Evolutionary conservation across 2,888 invertebrate species (phyloP), one percentile per base, ranked within the genome.

Genomic region (Boloria euphrosyne): DNA sequence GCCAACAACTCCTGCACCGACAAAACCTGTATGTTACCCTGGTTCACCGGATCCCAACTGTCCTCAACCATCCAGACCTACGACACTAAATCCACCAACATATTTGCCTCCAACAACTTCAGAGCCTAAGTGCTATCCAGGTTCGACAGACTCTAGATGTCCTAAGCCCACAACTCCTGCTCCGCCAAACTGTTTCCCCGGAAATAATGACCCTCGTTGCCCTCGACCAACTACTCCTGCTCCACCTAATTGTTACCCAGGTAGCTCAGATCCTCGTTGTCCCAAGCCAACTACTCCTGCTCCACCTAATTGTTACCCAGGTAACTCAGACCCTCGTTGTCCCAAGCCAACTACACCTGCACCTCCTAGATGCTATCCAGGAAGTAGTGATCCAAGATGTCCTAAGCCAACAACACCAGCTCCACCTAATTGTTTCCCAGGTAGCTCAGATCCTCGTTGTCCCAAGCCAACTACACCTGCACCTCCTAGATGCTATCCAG

Each of bases 401-500:
- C 77, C 75, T 0, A 82, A 76, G 71, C 75, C 79, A 3, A 75
- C 79, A 7, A 74, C 75, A 0, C 70, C 70, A 27, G 52, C 72
- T 13, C 59, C 59, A 14, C 80, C 81, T 0, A 73, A 71, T 2
- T 87, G 86, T 63, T 87, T 76, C 64, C 86, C 65, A 17, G 84
- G 84, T 13, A 80, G 81, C 3, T 70, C 63, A 27, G 82, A 84
- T 63, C 81, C 85, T 4, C 68, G 80, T 38, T 87, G 87, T 68
- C 79, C 82, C n/a, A 67, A 77, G 72, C 70, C 69, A 65, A 69
- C 74, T 0, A 74, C 74, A 13, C 78, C 57, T 63, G 72, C 82
- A 83, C 0, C 55, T 2, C 76, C 74, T 3, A 65, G 44, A 0
- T 79, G 78, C 16, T 78, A 17, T 47, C 78, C 77, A 1, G 80